Percentiles rank a stretch among this genome's conserved stretches.
Conservation (phyloP, 2,113 vertebrate genomes). For the Paraplagusia blochii region DNA sequence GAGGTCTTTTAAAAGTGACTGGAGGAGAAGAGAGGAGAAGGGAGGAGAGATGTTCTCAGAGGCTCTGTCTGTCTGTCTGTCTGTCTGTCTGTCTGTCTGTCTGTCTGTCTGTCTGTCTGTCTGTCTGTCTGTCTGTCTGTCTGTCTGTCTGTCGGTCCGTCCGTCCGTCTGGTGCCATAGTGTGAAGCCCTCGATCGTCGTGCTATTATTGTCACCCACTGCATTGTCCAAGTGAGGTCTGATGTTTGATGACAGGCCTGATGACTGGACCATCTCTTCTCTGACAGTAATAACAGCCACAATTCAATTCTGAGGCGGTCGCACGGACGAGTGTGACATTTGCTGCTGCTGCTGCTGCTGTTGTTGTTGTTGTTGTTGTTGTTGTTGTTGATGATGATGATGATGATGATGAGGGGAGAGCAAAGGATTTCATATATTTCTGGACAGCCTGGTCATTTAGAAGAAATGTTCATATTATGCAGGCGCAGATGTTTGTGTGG, state of each 20-base stretch:
- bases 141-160: conserved; percentile 6
- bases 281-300: conserved; percentile 1
- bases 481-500: too few relatives aligned
- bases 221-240: not conserved
- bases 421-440: not conserved
- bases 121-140: conserved; percentile 13
- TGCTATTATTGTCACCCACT: conserved; percentile 16
- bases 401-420: not conserved
- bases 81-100: conserved; percentile 10
- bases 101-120: conserved; percentile 14
- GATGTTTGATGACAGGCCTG: conserved; percentile 9
- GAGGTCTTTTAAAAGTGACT: conserved; percentile 1
- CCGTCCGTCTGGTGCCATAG: conserved; percentile 20
- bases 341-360: too few relatives aligned
- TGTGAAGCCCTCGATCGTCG: conserved; percentile 10
- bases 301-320: not conserved
- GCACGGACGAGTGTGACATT: not conserved
- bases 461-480: not conserved
- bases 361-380: not conserved
- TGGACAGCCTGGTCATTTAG: not conserved
- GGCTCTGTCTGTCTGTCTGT: conserved; percentile 10
- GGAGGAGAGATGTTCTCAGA: conserved; percentile 3
- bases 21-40: conserved; percentile 7
- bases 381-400: not conserved
- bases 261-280: conserved; percentile 4